Conservation (phyloP, 2,797 vertebrate genomes). For the Coregonus sp. region DNA sequence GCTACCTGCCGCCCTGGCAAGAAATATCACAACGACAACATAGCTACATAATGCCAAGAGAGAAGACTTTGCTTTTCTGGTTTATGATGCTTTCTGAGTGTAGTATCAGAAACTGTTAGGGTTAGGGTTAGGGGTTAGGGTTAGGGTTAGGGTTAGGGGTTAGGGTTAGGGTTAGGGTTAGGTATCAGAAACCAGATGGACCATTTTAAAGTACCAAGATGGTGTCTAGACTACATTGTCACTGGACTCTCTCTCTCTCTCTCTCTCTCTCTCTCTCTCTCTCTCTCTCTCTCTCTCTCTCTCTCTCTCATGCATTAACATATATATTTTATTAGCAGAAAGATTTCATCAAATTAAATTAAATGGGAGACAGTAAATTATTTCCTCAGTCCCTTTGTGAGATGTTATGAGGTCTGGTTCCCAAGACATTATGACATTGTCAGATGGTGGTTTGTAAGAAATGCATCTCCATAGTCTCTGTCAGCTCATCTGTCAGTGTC, state of each 20-base stretch:
- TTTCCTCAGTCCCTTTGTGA: constrained; percentile 52
- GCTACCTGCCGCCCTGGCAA: no score
- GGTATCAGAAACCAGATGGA: background rate
- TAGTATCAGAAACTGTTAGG: background rate
- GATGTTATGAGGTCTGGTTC: constrained; percentile 48
- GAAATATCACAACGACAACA: no score
- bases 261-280: background rate
- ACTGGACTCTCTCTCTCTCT: constrained; percentile 14
- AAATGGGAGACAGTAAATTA: constrained; percentile 38
- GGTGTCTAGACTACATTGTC: constrained; percentile 21
- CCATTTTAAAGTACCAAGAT: constrained; percentile 12
- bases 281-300: constrained; percentile 34
- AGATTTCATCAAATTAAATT: constrained; percentile 58
- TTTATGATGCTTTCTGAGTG: background rate
- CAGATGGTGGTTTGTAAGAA: constrained; percentile 47
- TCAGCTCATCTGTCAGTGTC: constrained; percentile 48
- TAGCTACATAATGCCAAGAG: background rate
- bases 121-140: no score
- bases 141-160: no score
- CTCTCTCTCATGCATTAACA: constrained; percentile 39
- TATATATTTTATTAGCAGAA: constrained; percentile 47
- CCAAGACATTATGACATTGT: constrained; percentile 24
- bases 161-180: no score
- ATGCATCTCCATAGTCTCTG: constrained; percentile 55
- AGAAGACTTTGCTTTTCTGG: background rate